Evolutionary conservation across 2,888 invertebrate species (phyloP).

Genomic region (Hirtodrosophila cameraria): DNA sequence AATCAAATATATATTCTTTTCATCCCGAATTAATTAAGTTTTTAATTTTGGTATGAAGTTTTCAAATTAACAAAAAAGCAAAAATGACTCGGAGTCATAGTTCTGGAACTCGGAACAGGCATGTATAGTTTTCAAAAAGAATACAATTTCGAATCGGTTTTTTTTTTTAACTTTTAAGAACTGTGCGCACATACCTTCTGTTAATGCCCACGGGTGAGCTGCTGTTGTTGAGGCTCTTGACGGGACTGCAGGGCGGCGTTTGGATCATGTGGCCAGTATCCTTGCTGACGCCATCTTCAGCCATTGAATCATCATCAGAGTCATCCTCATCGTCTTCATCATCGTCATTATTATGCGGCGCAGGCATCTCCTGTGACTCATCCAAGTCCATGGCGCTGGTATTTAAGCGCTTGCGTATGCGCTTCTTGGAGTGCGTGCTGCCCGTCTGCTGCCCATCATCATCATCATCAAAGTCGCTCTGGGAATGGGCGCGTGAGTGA

Average conservation of each 20-base stretch:
- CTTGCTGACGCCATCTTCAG: conserved; percentile 75
- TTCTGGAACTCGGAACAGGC: no score
- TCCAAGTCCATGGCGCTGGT: conserved; percentile 64
- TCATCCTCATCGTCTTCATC: conserved; percentile 72
- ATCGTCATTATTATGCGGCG: conserved; percentile 43
- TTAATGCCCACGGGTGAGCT: conserved; percentile 84
- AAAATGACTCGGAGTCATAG: no score
- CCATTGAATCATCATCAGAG: conserved; percentile 68
- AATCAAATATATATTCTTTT: no score
- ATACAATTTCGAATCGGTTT: no score
- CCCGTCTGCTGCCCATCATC: conserved; percentile 76
- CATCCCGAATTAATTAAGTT: no score
- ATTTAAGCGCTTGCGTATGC: conserved; percentile 53
- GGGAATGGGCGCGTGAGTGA: conserved; percentile 68
- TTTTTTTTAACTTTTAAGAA: no score
- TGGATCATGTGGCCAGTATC: conserved; percentile 72
- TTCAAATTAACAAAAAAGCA: no score
- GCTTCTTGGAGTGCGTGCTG: conserved; percentile 54
- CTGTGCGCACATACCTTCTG: conserved; percentile 79
- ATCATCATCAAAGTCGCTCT: conserved; percentile 82
- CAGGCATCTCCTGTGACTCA: conserved; percentile 47
- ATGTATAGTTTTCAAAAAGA: no score
- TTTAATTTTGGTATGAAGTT: no score
- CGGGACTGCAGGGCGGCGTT: conserved; percentile 84
- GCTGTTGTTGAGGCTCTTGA: conserved; percentile 83